phyloP scores from a whole-genome alignment of 2,888 invertebrate species.

The Melolontha melolontha region DNA sequence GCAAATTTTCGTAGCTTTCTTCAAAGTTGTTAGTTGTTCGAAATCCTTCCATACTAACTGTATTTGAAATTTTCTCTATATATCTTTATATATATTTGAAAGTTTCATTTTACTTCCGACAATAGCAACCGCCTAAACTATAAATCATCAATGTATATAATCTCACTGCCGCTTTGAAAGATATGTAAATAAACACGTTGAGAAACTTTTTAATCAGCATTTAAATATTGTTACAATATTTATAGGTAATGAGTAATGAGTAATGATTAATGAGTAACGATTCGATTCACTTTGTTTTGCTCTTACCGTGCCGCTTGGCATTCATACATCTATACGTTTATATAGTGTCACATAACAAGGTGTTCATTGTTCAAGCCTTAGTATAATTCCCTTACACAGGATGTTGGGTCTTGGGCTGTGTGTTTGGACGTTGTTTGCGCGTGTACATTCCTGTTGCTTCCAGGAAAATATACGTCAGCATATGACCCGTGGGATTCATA shows the following conservation, averaged over 20 bases:
- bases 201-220: too few species aligned
- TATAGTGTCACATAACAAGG: constrained; percentile 29
- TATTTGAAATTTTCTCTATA: not conserved
- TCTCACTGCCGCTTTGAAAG: too few species aligned
- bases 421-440: constrained; percentile 43
- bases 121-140: too few species aligned
- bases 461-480: constrained; percentile 34
- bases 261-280: too few species aligned
- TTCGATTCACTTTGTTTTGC: constrained; percentile 20
- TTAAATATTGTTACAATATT: too few species aligned
- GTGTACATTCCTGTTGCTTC: constrained; percentile 48
- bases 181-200: too few species aligned
- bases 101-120: too few species aligned
- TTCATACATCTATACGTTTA: not conserved
- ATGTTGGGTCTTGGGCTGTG: constrained; percentile 44
- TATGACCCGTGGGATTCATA: constrained; percentile 28
- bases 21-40: too few species aligned
- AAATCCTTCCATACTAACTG: not conserved
- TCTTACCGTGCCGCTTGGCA: not conserved
- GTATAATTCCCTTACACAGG: constrained; percentile 43
- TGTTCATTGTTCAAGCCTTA: constrained; percentile 24
- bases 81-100: too few species aligned
- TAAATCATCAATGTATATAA: too few species aligned
- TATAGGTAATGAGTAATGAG: too few species aligned
- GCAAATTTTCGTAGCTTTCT: too few species aligned